Base-by-base conservation (phyloP, 35 echinoderm and acorn worm species). In the Strongylocentrotus purpuratus region DNA sequence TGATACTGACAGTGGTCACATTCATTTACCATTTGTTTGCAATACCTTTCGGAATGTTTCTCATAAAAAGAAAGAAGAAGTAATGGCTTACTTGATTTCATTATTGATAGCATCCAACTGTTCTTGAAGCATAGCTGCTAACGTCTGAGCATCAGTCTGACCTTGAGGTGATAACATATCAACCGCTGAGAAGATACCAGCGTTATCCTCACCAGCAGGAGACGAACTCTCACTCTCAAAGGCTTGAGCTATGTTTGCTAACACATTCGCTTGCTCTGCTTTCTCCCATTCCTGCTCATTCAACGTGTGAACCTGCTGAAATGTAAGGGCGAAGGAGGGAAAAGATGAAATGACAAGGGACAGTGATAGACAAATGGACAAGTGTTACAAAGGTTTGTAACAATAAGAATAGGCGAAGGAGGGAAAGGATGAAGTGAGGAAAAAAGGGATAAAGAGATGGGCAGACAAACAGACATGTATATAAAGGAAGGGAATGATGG, bases 281-380 rank as follows among this genome's bases (percentile, higher is more conserved):
- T 99, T 99, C 95, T 99, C 98, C 98, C 98, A 99, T 86, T 99
- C 98, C 59, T 99, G 97, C 88, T 99, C 98, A 92, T 99, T 99
- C 22, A 99, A 95, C 17, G 98, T 99, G 94, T 97, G 94, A 25
- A 99, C 97, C 98, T 99, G 96, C 47, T 88, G 91, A 93, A 58
- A 58, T 93, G 91, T 6, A 22, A 92, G 91, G 48, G 91, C 13
- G 48, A 58, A 31, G 45, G 31, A 93, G 48, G 91, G 91, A 31
- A 58, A 58, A 93, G 48, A 93, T 32, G 91, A 93, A 12, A 58
- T 93, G 46, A 93, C n/a, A 25, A 93, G 20, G 87, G 33, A 89
- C 32, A 33, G 87, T 33, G 87, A 89, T 25, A 41, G 33, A 88
- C 31, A 88, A n/a, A 88, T 15, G 13, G 87, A 46, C 15, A 31